These are phyloP conservation scores for Scolopax bukidnonensis DNA, from an alignment of 2,797 vertebrate genomes.

Conservation along the genomic window DNA sequence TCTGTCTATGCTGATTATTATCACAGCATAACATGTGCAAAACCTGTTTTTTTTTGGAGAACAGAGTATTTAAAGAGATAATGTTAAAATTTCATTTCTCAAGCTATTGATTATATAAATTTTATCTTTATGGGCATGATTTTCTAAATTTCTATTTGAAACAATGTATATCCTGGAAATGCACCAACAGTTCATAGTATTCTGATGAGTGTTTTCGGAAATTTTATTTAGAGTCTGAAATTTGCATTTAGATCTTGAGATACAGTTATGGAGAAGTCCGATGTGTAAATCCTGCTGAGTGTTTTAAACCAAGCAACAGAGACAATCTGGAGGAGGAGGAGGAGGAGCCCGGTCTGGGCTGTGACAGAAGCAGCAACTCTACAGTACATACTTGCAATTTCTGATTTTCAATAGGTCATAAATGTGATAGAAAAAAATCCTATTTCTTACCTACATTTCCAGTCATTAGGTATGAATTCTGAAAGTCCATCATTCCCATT, in stretches of 20 bases:
- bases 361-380: not conserved
- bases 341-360: not conserved
- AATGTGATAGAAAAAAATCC: slow-evolving; percentile 61
- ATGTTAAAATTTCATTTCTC: not conserved
- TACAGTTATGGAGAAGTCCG: not conserved
- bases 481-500: slow-evolving; percentile 99
- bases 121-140: not conserved
- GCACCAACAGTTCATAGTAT: not conserved
- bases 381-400: slow-evolving; percentile 65
- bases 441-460: slow-evolving; percentile 97
- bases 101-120: not conserved
- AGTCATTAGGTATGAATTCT: slow-evolving; percentile 99
- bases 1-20: not conserved
- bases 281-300: not conserved
- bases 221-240: not conserved
- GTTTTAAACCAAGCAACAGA: not conserved
- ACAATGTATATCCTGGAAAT: not conserved
- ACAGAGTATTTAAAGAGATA: not conserved
- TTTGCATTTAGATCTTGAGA: not conserved
- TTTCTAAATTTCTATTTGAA: not conserved
- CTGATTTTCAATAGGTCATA: slow-evolving; percentile 62
- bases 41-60: not conserved
- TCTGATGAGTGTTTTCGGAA: not conserved
- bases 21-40: not conserved
- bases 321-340: not conserved